A percentile compares a stretch with the other conserved stretches of the same genome.
Evolutionary conservation across 2,797 vertebrate genomes (phyloP).

Genomic region (Tragelaphus eurycerus): DNA sequence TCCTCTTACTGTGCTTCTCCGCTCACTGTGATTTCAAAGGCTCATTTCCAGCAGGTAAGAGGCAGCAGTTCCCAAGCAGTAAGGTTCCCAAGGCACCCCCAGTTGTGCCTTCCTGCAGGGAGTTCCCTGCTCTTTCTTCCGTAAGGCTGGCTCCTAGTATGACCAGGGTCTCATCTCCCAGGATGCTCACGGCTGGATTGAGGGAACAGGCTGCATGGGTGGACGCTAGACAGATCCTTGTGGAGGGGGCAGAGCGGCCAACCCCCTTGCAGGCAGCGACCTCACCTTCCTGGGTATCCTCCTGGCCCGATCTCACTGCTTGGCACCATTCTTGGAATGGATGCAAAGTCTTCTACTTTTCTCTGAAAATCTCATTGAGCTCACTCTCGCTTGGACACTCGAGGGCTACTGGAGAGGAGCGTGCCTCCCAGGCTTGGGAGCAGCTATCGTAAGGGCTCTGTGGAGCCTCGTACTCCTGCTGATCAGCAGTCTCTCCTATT

Average conservation of each 20-base stretch:
- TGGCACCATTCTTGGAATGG: neutral
- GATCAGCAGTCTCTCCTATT: neutral
- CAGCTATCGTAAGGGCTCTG: neutral
- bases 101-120: neutral
- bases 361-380: slow-evolving; percentile 35
- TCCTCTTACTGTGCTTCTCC: neutral
- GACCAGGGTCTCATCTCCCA: neutral
- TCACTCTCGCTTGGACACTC: neutral
- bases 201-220: slow-evolving; percentile 10
- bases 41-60: neutral
- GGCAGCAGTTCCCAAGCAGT: neutral
- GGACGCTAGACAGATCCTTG: slow-evolving; percentile 58
- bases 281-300: slow-evolving; percentile 55
- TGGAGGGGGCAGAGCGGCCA: neutral
- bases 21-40: neutral
- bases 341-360: slow-evolving; percentile 63
- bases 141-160: neutral
- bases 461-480: neutral
- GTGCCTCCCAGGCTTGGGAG: neutral
- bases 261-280: slow-evolving; percentile 23
- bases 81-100: neutral
- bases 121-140: neutral
- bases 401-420: neutral
- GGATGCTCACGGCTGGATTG: neutral
- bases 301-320: slow-evolving; percentile 46